Evolutionary conservation across 2,888 invertebrate genomes (phyloP).

Genomic region (Drosophila aldrichi): DNA sequence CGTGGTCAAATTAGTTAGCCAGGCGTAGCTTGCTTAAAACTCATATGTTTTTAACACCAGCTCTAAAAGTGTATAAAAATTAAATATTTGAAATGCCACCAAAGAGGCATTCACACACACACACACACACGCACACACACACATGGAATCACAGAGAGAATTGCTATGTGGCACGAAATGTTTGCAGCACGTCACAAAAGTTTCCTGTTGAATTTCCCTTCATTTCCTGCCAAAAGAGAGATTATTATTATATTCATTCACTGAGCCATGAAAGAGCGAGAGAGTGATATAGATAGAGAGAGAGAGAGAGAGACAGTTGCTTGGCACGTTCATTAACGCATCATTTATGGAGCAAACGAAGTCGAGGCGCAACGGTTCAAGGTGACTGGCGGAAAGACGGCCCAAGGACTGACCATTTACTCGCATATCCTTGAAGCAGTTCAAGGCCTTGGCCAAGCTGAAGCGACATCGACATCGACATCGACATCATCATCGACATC

Average conservation of each 20-base stretch:
- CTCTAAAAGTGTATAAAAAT: background rate
- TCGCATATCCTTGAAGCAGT: conserved; percentile 43
- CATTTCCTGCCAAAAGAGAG: conserved; percentile 73
- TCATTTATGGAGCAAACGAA: conserved; percentile 52
- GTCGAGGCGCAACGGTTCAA: conserved; percentile 34
- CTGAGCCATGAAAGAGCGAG: conserved; percentile 33
- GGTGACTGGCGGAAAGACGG: conserved; percentile 34
- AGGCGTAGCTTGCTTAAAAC: background rate
- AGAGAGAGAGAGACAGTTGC: background rate
- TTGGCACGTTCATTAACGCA: conserved; percentile 74
- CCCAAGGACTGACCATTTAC: conserved; percentile 46
- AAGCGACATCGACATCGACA: background rate
- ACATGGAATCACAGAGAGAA: conserved; percentile 6
- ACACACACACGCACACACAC: conserved; percentile 6
- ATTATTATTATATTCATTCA: conserved; percentile 77
- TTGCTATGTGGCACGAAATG: conserved; percentile 63
- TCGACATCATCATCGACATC: conserved; percentile 32
- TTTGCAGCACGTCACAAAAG: conserved; percentile 77
- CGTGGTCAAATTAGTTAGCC: background rate
- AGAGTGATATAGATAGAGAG: background rate
- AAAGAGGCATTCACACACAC: conserved; percentile 20
- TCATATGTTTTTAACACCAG: background rate
- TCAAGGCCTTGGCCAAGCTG: conserved; percentile 25
- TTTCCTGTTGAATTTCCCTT: conserved; percentile 82
- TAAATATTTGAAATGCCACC: conserved; percentile 42